Conservation (phyloP, 2,797 vertebrate genomes). For the Myripristis jacobus region DNA sequence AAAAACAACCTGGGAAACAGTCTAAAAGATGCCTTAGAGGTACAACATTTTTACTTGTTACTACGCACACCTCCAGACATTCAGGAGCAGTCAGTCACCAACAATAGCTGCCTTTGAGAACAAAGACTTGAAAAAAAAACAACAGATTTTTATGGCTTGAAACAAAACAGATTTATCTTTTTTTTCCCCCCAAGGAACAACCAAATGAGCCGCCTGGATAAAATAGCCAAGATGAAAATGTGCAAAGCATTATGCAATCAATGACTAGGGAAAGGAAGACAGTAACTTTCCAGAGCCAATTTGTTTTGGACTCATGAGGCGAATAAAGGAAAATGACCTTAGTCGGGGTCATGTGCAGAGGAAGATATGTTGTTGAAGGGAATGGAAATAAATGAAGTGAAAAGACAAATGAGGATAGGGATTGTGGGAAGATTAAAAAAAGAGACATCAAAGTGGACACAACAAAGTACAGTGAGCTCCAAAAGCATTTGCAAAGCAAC, state of each 20-base stretch:
- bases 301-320: conserved; percentile 63
- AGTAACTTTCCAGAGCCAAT: conserved; percentile 30
- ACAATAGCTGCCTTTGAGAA: neutral
- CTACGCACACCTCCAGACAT: neutral
- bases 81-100: neutral
- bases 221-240: conserved; percentile 36
- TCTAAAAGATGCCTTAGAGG: neutral
- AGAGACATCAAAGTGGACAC: conserved; percentile 26
- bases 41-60: neutral
- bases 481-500: conserved; percentile 64
- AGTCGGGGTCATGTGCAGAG: conserved; percentile 11
- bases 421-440: conserved; percentile 36
- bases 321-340: conserved; percentile 7
- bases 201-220: conserved; percentile 27
- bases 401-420: neutral
- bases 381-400: neutral
- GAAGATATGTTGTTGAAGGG: conserved; percentile 24
- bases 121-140: neutral
- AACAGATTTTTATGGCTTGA: neutral
- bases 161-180: neutral
- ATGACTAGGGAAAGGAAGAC: neutral
- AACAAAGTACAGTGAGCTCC: conserved; percentile 32
- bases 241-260: conserved; percentile 35
- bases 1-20: neutral
- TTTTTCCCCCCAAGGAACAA: neutral